Evolutionary conservation across 2,797 vertebrate genomes (phyloP).

Genomic region (Schizothorax lantsangensis): DNA sequence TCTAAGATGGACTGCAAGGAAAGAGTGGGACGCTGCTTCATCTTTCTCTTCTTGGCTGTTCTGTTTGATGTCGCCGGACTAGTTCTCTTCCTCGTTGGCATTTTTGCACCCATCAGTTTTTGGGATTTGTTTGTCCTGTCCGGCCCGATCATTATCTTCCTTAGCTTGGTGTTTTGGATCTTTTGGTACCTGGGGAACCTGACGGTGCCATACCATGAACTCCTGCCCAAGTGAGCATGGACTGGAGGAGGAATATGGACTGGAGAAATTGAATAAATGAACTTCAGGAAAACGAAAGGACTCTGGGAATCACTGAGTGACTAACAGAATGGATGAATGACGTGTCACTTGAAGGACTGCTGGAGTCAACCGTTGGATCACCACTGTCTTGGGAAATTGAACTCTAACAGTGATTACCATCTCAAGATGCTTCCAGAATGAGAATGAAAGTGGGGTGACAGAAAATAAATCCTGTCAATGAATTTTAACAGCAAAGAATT

Average conservation of each 20-base stretch:
- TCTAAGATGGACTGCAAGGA: conserved; percentile 69
- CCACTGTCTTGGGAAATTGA: neutral
- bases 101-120: conserved; percentile 78
- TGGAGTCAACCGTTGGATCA: neutral
- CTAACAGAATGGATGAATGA: neutral
- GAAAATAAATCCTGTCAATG: neutral
- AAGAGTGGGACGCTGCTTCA: conserved; percentile 57
- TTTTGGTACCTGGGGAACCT: conserved; percentile 89
- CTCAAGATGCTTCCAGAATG: conserved; percentile 1
- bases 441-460: neutral
- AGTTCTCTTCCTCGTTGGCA: conserved; percentile 81
- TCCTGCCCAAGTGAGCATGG: conserved; percentile 54
- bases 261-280: neutral
- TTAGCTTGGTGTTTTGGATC: conserved; percentile 88
- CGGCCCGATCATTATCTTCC: conserved; percentile 83
- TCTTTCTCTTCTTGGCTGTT: conserved; percentile 78
- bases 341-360: neutral
- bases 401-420: neutral
- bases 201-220: conserved; percentile 76
- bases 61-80: conserved; percentile 80
- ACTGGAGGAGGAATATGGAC: neutral
- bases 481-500: neutral
- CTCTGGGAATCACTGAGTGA: neutral
- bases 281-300: neutral
- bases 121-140: conserved; percentile 91